These are phyloP conservation scores for Brachionus koreanus DNA, from an alignment of 1,140 invertebrate species.

Conservation along the genomic window DNA sequence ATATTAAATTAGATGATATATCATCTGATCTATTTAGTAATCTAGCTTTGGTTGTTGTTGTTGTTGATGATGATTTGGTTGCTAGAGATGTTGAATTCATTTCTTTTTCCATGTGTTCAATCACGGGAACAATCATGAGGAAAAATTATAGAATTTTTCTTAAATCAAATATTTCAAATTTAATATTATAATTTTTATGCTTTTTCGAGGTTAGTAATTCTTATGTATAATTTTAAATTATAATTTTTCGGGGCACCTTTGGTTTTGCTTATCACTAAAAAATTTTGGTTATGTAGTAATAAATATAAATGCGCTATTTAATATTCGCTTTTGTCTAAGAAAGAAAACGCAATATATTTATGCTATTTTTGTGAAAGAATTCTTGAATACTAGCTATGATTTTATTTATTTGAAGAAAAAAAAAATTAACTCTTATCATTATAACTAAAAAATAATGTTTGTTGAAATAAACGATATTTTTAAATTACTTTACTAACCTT, in stretches of 20 bases:
- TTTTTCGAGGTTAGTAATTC: constrained; percentile 25
- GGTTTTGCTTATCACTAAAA: not conserved
- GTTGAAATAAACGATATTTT: too few species aligned
- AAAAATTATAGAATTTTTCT: constrained; percentile 40
- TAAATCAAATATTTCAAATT: not conserved
- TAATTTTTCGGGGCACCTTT: constrained; percentile 15
- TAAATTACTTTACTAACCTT: too few species aligned
- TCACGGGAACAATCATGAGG: constrained; percentile 42
- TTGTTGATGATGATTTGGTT: constrained; percentile 3
- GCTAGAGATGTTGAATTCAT: not conserved
- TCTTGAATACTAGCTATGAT: too few species aligned
- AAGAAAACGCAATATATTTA: not conserved
- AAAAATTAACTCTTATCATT: too few species aligned
- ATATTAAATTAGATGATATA: not conserved
- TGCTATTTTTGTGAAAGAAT: too few species aligned
- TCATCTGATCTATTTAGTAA: constrained; percentile 15
- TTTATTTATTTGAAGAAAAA: too few species aligned
- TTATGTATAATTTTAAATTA: constrained; percentile 3
- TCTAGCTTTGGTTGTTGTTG: constrained; percentile 15
- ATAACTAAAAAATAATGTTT: too few species aligned
- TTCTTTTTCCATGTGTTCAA: constrained; percentile 39
- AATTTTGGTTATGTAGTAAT: not conserved
- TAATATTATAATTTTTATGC: constrained; percentile 25
- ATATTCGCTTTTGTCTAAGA: not conserved
- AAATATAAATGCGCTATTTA: not conserved